phyloP scores from a whole-genome alignment of 1,140 invertebrate genomes.

The Ectropis grisescens region DNA sequence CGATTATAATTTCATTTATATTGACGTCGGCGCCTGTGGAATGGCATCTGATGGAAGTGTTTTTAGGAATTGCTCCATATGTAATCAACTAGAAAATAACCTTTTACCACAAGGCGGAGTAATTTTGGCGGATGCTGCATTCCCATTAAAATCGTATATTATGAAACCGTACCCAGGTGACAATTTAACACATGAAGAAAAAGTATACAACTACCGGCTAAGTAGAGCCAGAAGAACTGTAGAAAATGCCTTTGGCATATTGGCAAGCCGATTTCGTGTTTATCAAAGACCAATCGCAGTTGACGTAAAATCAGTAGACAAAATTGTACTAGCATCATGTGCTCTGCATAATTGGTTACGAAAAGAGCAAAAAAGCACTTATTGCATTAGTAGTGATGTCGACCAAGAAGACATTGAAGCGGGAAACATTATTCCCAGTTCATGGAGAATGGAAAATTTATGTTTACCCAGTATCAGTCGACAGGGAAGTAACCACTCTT shows the following conservation, averaged over 20 bases:
- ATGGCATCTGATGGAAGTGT: too few relatives aligned
- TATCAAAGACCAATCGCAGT: slow-evolving; percentile 1
- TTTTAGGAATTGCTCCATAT: too few relatives aligned
- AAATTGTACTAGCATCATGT: neutral
- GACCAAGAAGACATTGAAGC: slow-evolving; percentile 2
- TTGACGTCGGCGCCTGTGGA: too few relatives aligned
- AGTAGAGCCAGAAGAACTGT: neutral
- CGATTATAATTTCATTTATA: too few relatives aligned
- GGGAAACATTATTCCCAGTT: too few relatives aligned
- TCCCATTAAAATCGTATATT: slow-evolving; percentile 1
- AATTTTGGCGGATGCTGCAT: too few relatives aligned
- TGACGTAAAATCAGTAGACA: neutral
- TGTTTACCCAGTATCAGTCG: too few relatives aligned
- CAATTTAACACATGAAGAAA: neutral
- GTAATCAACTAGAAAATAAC: too few relatives aligned
- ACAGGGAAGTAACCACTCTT: too few relatives aligned
- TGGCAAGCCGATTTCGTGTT: slow-evolving; percentile 1
- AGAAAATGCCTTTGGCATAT: slow-evolving; percentile 1
- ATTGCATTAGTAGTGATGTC: neutral
- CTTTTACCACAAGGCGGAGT: too few relatives aligned
- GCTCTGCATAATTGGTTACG: slow-evolving; percentile 1
- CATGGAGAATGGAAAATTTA: too few relatives aligned
- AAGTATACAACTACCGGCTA: neutral
- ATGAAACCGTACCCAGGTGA: slow-evolving; percentile 1
- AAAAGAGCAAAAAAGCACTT: neutral